A percentile compares a stretch with the other conserved stretches of the same genome.
Conservation (phyloP, 2,888 invertebrate genomes). For the Hypolimnas misippus region DNA sequence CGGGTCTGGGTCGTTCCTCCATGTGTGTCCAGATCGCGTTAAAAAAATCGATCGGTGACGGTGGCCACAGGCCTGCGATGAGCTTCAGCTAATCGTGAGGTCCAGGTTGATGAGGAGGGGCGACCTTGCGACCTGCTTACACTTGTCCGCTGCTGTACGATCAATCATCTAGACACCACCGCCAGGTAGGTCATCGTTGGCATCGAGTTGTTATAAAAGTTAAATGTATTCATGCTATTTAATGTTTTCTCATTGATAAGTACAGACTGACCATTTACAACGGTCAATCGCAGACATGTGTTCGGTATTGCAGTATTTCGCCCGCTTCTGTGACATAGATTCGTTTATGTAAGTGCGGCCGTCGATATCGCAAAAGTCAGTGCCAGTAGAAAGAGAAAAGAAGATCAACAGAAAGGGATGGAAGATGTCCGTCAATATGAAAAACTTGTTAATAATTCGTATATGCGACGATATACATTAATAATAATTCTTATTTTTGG, state of each 20-base stretch:
- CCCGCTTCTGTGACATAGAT: constrained; percentile 50
- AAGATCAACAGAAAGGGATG: constrained; percentile 44
- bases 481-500: constrained; percentile 8
- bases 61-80: constrained; percentile 56
- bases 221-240: constrained; percentile 3
- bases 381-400: constrained; percentile 49
- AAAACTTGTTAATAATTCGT: constrained; percentile 46
- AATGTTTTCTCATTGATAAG: constrained; percentile 34
- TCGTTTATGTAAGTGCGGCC: constrained; percentile 59
- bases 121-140: constrained; percentile 58
- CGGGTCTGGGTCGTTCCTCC: constrained; percentile 55
- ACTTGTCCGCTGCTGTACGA: constrained; percentile 49
- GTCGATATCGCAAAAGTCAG: constrained; percentile 53
- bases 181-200: constrained; percentile 50
- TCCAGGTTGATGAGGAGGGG: constrained; percentile 52
- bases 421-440: constrained; percentile 46
- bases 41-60: constrained; percentile 54
- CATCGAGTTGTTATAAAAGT: constrained; percentile 4
- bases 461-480: constrained; percentile 26
- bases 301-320: constrained; percentile 51
- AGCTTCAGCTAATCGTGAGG: constrained; percentile 57
- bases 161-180: constrained; percentile 50
- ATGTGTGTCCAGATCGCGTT: constrained; percentile 57
- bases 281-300: constrained; percentile 34
- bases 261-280: constrained; percentile 13